Conservation (phyloP, 2,888 invertebrate genomes). For the Lasioglossum malachurum region DNA sequence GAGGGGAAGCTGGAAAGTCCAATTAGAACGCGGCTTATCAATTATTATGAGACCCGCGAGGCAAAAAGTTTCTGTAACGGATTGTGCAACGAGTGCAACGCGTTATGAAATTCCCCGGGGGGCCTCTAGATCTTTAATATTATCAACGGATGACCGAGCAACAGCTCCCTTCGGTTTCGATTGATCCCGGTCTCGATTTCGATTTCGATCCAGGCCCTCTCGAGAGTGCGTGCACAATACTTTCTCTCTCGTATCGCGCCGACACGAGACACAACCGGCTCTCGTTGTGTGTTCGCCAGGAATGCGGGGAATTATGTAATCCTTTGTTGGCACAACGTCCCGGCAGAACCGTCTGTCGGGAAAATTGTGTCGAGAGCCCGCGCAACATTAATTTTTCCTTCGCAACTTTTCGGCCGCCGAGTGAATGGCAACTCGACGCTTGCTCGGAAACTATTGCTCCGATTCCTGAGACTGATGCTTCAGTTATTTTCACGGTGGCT, state of each 20-base stretch:
- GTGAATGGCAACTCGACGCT: background rate
- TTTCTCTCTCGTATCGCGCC: slow-evolving; percentile 72
- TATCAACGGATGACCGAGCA: background rate
- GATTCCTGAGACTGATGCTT: background rate
- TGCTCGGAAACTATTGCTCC: background rate
- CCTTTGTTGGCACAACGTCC: slow-evolving; percentile 75
- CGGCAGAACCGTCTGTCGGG: slow-evolving; percentile 43
- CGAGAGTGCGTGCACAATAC: slow-evolving; percentile 48
- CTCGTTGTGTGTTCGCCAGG: slow-evolving; percentile 69
- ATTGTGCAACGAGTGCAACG: slow-evolving; percentile 13
- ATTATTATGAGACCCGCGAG: background rate
- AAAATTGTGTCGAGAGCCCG: slow-evolving; percentile 41
- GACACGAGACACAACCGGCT: slow-evolving; percentile 56
- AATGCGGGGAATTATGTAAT: slow-evolving; percentile 77
- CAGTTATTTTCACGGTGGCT: background rate
- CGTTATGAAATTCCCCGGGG: background rate
- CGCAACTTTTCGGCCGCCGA: slow-evolving; percentile 22
- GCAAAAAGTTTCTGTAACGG: background rate
- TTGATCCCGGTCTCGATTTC: slow-evolving; percentile 9
- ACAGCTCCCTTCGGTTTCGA: background rate
- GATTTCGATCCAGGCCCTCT: slow-evolving; percentile 3
- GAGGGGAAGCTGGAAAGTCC: slow-evolving; percentile 4
- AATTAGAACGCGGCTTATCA: background rate
- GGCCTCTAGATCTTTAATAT: background rate
- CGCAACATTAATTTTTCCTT: slow-evolving; percentile 35